phyloP scores from a whole-genome alignment of 2,888 invertebrate genomes.

The Sinotaia quadrata region DNA sequence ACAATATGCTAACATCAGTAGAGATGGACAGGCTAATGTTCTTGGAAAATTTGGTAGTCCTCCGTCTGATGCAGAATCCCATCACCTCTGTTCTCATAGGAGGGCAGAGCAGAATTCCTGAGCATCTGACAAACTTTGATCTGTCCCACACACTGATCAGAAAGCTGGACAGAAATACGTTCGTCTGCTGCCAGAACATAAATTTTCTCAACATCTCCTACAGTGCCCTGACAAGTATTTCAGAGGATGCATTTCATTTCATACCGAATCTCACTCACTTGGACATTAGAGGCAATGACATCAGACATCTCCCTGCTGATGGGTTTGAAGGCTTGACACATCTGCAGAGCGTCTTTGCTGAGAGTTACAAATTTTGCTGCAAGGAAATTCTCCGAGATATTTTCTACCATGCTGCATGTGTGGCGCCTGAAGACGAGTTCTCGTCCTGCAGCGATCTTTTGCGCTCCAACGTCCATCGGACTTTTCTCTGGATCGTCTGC shows the following conservation, averaged over 20 bases:
- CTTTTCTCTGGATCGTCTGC: slow-evolving; percentile 23
- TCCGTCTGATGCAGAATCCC: neutral
- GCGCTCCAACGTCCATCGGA: slow-evolving; percentile 12
- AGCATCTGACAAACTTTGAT: neutral
- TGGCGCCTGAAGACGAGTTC: slow-evolving; percentile 28
- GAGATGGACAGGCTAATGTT: neutral
- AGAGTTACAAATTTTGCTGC: slow-evolving; percentile 32
- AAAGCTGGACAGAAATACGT: neutral
- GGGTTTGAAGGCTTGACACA: neutral
- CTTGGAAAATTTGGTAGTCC: slow-evolving; percentile 1
- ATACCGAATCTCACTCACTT: neutral
- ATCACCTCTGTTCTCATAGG: neutral
- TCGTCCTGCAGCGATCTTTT: slow-evolving; percentile 31
- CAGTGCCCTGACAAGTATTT: neutral
- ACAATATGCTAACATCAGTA: slow-evolving; percentile 1
- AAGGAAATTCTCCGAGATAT: neutral
- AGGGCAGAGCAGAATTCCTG: too few species aligned
- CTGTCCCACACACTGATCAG: neutral
- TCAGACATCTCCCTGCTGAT: neutral
- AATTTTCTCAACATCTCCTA: neutral
- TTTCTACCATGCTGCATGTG: slow-evolving; percentile 7
- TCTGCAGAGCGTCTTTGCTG: slow-evolving; percentile 5
- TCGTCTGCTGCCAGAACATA: neutral
- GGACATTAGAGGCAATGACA: neutral
- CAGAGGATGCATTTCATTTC: neutral